phyloP scores from a whole-genome alignment of 2,888 invertebrate species.

The Drosophila mayaguana region DNA sequence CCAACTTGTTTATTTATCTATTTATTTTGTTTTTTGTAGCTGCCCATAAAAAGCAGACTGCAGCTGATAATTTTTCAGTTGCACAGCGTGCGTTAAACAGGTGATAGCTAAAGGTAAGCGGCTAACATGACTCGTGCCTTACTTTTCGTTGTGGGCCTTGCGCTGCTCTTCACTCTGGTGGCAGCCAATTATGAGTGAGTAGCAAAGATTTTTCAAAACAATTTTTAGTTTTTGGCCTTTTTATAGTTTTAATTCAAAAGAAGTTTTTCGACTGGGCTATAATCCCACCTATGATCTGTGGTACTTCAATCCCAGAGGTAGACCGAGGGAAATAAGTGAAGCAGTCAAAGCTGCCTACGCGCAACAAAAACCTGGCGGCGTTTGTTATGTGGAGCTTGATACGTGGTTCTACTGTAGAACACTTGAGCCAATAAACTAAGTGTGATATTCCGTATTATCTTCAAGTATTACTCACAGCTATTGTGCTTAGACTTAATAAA shows the following conservation, averaged over 20 bases:
- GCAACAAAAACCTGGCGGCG: slow-evolving; percentile 43
- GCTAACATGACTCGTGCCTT: slow-evolving; percentile 31
- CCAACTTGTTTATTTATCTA: too few species aligned
- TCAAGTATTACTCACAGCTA: neutral
- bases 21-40: neutral
- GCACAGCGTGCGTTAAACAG: slow-evolving; percentile 20
- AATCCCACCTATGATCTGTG: slow-evolving; percentile 72
- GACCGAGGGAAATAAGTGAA: slow-evolving; percentile 29
- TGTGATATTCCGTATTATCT: neutral
- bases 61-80: slow-evolving; percentile 31
- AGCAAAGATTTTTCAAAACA: neutral
- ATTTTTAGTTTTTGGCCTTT: neutral
- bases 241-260: neutral
- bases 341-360: slow-evolving; percentile 48
- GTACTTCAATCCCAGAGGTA: slow-evolving; percentile 63
- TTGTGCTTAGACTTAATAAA: neutral
- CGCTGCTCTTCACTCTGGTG: slow-evolving; percentile 27
- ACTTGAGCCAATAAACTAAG: slow-evolving; percentile 4
- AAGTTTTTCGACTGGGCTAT: slow-evolving; percentile 27
- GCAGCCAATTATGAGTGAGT: slow-evolving; percentile 32
- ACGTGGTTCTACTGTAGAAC: slow-evolving; percentile 53
- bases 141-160: slow-evolving; percentile 31
- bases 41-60: slow-evolving; percentile 31
- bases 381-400: slow-evolving; percentile 38
- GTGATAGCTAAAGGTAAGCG: slow-evolving; percentile 21